Percentiles rank a stretch among this genome's conserved stretches.
phyloP scores from a whole-genome alignment of 2,113 vertebrate species.

The Centropus bengalensis region DNA sequence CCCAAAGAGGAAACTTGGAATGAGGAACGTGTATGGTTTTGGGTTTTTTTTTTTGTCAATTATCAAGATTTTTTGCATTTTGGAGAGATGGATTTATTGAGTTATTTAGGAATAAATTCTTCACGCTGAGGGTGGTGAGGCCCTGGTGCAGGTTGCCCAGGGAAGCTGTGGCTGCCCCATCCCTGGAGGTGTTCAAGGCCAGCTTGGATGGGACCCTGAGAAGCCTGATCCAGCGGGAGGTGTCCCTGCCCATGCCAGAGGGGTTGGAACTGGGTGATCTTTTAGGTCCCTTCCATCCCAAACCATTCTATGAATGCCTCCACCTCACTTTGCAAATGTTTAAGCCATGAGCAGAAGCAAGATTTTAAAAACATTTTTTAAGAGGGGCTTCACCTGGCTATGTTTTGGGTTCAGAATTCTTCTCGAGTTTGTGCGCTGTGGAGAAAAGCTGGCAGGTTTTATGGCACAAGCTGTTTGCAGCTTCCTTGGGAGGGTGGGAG shows the following conservation, averaged over 20 bases:
- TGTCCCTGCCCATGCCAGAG: too few species aligned
- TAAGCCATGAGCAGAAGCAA: not conserved
- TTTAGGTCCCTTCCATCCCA: too few species aligned
- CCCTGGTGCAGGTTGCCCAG: too few species aligned
- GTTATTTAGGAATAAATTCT: not conserved
- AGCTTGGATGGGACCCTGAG: too few species aligned
- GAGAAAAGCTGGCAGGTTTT: not conserved
- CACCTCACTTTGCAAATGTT: not conserved
- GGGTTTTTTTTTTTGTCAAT: not conserved
- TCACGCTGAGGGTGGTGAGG: too few species aligned
- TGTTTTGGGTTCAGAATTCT: slow-evolving; percentile 7
- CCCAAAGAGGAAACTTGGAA: not conserved
- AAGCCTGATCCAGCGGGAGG: too few species aligned
- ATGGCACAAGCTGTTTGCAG: slow-evolving; percentile 12
- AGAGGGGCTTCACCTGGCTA: not conserved
- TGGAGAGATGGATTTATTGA: not conserved
- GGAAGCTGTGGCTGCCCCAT: too few species aligned
- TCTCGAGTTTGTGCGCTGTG: not conserved
- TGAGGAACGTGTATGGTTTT: not conserved
- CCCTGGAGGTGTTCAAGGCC: too few species aligned
- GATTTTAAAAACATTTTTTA: not conserved
- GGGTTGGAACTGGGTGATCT: too few species aligned
- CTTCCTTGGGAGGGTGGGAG: not conserved
- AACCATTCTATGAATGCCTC: not conserved
- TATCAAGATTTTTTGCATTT: not conserved